Conservation (phyloP, 2,113 vertebrate genomes). For the Phrynosoma blainvillii region DNA sequence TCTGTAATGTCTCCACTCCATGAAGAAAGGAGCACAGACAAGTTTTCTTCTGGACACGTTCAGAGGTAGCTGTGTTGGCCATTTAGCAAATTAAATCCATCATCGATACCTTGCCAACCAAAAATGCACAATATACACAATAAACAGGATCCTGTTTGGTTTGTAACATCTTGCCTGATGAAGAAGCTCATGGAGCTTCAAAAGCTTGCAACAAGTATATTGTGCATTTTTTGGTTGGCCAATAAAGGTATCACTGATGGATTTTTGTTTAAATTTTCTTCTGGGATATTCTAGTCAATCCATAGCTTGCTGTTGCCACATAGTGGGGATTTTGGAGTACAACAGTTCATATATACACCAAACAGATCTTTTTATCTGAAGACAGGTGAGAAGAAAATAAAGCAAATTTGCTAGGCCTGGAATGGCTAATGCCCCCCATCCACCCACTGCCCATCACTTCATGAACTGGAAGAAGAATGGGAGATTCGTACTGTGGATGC, state of each 20-base stretch:
- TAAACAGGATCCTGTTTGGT: too few species aligned
- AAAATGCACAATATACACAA: too few species aligned
- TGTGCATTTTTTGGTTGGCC: too few species aligned
- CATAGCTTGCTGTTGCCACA: constrained; percentile 5
- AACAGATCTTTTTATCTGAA: background rate
- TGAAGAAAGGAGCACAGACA: background rate
- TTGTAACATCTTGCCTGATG: too few species aligned
- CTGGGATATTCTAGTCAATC: background rate
- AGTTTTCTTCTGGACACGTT: background rate
- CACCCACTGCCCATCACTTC: background rate
- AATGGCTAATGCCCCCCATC: too few species aligned
- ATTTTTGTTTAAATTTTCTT: background rate
- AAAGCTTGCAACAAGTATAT: too few species aligned
- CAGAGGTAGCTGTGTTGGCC: too few species aligned
- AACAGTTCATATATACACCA: background rate
- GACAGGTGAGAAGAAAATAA: background rate
- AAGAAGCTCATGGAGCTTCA: too few species aligned
- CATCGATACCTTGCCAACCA: too few species aligned
- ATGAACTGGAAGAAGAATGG: background rate
- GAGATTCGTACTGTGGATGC: background rate
- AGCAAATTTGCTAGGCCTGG: background rate
- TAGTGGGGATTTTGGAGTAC: background rate
- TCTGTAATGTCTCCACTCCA: background rate
- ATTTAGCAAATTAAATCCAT: too few species aligned
- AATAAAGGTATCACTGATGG: too few species aligned